These are phyloP conservation scores for Parauchenoglanis punctatus DNA, from an alignment of 2,797 vertebrate genomes.

Conservation along the genomic window DNA sequence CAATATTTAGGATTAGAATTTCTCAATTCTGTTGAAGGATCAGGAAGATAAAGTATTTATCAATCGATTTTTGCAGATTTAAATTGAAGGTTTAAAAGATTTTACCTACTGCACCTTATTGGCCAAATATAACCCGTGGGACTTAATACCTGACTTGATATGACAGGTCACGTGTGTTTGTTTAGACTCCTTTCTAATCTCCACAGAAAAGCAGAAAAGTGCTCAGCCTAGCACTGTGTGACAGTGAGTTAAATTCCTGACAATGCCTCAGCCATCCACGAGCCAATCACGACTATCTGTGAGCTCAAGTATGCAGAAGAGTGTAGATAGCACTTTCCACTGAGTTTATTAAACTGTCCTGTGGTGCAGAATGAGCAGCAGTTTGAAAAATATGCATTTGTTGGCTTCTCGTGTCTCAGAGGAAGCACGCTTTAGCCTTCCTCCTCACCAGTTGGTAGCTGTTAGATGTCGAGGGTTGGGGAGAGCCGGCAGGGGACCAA, in stretches of 20 bases:
- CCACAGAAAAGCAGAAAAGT: neutral
- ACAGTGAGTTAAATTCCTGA: neutral
- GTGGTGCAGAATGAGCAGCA: neutral
- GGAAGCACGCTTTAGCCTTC: neutral
- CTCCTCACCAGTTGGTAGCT: neutral
- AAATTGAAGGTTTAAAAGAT: no score
- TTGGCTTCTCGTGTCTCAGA: neutral
- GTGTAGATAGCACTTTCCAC: neutral
- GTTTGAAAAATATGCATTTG: neutral
- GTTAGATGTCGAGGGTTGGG: neutral
- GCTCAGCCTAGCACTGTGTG: neutral
- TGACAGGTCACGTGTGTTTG: neutral
- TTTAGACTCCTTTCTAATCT: neutral
- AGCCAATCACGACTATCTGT: neutral
- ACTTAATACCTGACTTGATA: no score
- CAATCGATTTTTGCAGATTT: no score
- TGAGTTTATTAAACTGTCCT: neutral
- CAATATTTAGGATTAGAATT: no score
- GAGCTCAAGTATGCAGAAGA: neutral
- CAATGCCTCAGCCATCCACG: neutral
- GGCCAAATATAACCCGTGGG: no score
- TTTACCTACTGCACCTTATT: no score
- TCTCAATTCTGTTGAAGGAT: no score
- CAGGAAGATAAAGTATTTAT: no score
- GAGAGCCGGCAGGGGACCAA: neutral